phyloP scores from a whole-genome alignment of 2,797 vertebrate species.

The Lepus oiostolus region DNA sequence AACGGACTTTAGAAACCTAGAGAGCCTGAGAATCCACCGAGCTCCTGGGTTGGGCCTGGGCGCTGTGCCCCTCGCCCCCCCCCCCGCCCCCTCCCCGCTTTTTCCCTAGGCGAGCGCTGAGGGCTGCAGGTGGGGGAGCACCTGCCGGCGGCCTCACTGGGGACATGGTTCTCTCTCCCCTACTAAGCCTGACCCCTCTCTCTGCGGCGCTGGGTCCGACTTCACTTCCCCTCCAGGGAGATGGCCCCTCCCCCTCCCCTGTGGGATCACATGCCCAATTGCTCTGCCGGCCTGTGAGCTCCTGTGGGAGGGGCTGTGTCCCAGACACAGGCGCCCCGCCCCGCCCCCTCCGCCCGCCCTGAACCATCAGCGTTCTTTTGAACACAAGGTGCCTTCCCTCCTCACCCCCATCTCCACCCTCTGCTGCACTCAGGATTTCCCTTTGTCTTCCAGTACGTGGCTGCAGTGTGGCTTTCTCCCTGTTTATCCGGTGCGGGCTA shows the following conservation, averaged over 20 bases:
- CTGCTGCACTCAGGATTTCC: neutral
- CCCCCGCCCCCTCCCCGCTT: fast-evolving
- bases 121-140: neutral
- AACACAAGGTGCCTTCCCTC: neutral
- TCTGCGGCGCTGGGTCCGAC: too few species aligned
- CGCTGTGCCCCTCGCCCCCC: fast-evolving
- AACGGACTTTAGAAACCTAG: neutral
- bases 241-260: neutral
- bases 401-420: fast-evolving
- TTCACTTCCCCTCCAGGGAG: neutral
- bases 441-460: neutral
- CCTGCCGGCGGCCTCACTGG: neutral
- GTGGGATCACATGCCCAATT: neutral
- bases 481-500: neutral
- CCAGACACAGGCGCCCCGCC: fast-evolving
- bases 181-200: neutral
- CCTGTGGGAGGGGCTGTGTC: neutral
- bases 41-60: neutral
- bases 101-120: too few species aligned
- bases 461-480: neutral
- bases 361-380: fast-evolving
- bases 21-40: neutral
- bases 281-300: neutral
- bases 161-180: neutral
- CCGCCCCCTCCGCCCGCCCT: too few species aligned